Base-by-base conservation (phyloP, 1,140 invertebrate species). In the Hypothenemus hampei region DNA sequence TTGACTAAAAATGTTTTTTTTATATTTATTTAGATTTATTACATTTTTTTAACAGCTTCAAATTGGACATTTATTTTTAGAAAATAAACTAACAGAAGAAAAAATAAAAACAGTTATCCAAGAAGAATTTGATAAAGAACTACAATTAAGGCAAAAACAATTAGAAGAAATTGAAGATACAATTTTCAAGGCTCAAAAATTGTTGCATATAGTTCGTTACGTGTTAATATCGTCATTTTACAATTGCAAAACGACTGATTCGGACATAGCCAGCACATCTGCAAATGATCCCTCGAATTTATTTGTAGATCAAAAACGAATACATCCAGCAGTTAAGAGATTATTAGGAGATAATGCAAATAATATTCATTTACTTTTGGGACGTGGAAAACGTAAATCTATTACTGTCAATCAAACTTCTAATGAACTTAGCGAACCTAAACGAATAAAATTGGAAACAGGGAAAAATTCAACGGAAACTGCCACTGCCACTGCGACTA, bases 271-370 rank as follows among this genome's bases (percentile, higher is more conserved):
- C 19, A 47, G 11, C 53, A 31, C 13, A 35, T 29, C 23, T 41
- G n/a, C 49, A 3, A 22, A 40, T 13, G 45, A 54, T 3, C 33
- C 24, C 11, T 39, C 43, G 13, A 51, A 53, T 26, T 11, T 61
- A 23, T 45, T 70, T 1, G 44, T 56, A 44, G 47, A 39, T 36
- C 85, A 89, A 65, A 75, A 74, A 13, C 72, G 80, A n/a, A 76
- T 86, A 23, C 87, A 89, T 73, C 85, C 85, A 1, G 84, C 86
- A 0, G 69, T 89, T 1, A 82, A 83, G 44, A 81, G 82, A 57
- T 69, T 86, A 1, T 70, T 86, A 1, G 83, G 82, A 22, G 74
- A 82, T 68, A 73, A 73, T 50, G 65, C 78, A 0, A 63, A 71
- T 18, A 67, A 73, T 56, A 39, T 75, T 8, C 65, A 72, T 31